These are phyloP conservation scores for Drosophila ananassae DNA, from an alignment of 1,140 invertebrate species.

Conservation along the genomic window DNA sequence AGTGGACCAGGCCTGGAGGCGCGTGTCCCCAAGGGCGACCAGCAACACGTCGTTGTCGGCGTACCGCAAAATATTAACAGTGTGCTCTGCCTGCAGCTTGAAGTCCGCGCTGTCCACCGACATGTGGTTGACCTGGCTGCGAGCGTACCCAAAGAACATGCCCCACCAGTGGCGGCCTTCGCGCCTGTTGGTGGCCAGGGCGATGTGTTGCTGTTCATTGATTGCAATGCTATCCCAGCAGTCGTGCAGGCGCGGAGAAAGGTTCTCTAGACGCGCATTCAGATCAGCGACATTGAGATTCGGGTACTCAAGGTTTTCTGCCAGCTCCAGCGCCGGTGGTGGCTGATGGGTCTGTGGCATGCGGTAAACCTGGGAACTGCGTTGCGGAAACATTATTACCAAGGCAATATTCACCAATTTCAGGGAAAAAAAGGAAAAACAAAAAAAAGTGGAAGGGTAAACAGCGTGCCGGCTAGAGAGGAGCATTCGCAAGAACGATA, in stretches of 20 bases:
- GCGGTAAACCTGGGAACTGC: constrained; percentile 42
- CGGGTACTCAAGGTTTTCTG: constrained; percentile 65
- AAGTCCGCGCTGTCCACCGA: constrained; percentile 55
- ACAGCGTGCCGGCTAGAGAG: constrained; percentile 28
- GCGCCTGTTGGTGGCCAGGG: constrained; percentile 61
- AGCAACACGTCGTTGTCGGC: constrained; percentile 57
- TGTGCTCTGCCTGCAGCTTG: constrained; percentile 59
- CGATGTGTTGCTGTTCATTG: constrained; percentile 54
- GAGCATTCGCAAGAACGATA: background rate
- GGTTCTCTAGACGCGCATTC: constrained; percentile 63
- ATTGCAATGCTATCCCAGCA: constrained; percentile 67
- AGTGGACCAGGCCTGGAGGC: constrained; percentile 67
- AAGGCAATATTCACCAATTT: background rate
- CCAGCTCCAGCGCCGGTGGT: constrained; percentile 51
- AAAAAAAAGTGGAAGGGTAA: background rate
- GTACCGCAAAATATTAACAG: constrained; percentile 61
- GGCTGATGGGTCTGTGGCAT: constrained; percentile 53
- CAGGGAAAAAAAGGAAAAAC: background rate
- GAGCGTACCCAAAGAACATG: constrained; percentile 49
- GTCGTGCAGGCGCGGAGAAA: constrained; percentile 59
- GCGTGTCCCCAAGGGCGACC: constrained; percentile 56
- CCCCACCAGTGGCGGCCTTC: constrained; percentile 68
- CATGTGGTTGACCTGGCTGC: constrained; percentile 37
- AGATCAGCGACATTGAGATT: constrained; percentile 64
- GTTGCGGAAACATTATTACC: constrained; percentile 57